Evolutionary conservation across 2,113 vertebrate species (phyloP).

Genomic region (Peromyscus californicus): DNA sequence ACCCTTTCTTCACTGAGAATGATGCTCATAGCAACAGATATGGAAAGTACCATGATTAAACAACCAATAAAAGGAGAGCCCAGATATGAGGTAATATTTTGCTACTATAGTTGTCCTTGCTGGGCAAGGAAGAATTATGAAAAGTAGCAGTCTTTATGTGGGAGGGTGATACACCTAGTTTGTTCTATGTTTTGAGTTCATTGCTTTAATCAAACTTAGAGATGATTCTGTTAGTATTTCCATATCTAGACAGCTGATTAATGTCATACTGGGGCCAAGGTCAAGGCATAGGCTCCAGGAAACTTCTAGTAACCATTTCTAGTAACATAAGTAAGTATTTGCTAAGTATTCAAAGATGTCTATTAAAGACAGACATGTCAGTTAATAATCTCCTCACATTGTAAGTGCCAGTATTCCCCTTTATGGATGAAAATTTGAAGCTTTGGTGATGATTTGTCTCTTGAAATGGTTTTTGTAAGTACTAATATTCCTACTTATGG

Average conservation of each 20-base stretch:
- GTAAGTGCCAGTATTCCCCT: background rate
- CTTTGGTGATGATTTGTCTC: background rate
- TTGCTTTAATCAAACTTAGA: background rate
- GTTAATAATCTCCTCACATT: background rate
- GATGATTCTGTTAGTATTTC: background rate
- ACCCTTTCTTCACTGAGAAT: background rate
- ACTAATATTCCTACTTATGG: background rate
- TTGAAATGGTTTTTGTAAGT: background rate
- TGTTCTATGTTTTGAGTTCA: background rate
- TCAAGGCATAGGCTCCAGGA: background rate
- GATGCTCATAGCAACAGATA: background rate
- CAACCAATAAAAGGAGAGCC: background rate
- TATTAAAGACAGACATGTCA: background rate
- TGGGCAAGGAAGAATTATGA: background rate
- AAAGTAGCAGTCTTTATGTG: background rate
- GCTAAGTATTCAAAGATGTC: background rate
- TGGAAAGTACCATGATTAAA: background rate
- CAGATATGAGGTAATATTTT: background rate
- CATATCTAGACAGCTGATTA: background rate
- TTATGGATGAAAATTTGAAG: background rate
- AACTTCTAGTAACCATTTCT: conserved; percentile 24
- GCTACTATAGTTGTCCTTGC: background rate
- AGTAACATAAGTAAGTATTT: background rate
- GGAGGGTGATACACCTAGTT: background rate
- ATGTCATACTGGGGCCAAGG: background rate